These are phyloP conservation scores for Euclidia mi DNA, from an alignment of 2,888 invertebrate species.

Conservation along the genomic window DNA sequence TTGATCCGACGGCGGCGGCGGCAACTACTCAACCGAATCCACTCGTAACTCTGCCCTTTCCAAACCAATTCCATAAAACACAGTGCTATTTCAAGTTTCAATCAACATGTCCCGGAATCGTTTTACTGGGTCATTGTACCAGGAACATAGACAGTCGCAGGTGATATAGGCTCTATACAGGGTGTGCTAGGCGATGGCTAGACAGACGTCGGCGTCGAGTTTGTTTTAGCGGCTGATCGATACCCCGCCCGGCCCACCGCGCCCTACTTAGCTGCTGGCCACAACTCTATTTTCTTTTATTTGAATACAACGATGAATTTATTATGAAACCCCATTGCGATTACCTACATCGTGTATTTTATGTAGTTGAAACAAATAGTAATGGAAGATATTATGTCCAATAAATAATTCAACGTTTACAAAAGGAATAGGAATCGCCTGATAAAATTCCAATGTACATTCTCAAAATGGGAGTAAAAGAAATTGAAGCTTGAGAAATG, in stretches of 20 bases:
- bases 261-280: slow-evolving; percentile 81
- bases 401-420: slow-evolving; percentile 58
- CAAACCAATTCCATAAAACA: slow-evolving; percentile 72
- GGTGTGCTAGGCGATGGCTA: slow-evolving; percentile 74
- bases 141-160: slow-evolving; percentile 71
- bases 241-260: slow-evolving; percentile 77
- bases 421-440: slow-evolving; percentile 49
- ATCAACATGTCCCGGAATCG: slow-evolving; percentile 75
- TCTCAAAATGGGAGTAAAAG: slow-evolving; percentile 50
- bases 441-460: slow-evolving; percentile 54
- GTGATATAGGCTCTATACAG: slow-evolving; percentile 73
- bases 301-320: slow-evolving; percentile 69
- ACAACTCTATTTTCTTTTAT: slow-evolving; percentile 78
- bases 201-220: slow-evolving; percentile 76
- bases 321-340: slow-evolving; percentile 49
- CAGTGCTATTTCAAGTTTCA: slow-evolving; percentile 72
- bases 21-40: slow-evolving; percentile 42
- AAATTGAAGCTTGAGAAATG: slow-evolving; percentile 52
- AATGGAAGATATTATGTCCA: slow-evolving; percentile 48
- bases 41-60: slow-evolving; percentile 56
- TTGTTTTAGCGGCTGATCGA: slow-evolving; percentile 87
- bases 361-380: slow-evolving; percentile 50
- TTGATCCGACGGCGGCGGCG: slow-evolving; percentile 35
- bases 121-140: slow-evolving; percentile 83
- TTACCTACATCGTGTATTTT: slow-evolving; percentile 43